Evolutionary conservation across 2,113 vertebrate species (phyloP).

Genomic region (Marcusenius ussheri): DNA sequence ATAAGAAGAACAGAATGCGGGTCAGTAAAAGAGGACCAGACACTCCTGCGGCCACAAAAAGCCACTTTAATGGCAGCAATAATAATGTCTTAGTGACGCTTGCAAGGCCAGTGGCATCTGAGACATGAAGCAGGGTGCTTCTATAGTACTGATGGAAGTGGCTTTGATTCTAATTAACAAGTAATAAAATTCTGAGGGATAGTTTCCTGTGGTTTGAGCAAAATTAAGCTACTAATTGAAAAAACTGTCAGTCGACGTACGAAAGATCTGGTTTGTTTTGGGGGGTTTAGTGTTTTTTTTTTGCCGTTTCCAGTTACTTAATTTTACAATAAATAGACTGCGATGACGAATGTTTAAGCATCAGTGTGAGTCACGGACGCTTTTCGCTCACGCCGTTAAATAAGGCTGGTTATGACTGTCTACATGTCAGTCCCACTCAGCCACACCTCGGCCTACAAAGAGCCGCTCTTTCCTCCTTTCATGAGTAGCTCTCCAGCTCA

Average conservation of each 20-base stretch:
- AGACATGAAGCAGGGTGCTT: not conserved
- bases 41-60: not conserved
- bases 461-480: not conserved
- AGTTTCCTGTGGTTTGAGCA: not conserved
- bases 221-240: not conserved
- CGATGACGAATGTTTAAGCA: not conserved
- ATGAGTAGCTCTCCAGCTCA: not conserved
- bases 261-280: not conserved
- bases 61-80: not conserved
- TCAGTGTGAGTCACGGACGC: not conserved
- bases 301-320: not conserved
- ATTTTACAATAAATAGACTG: not conserved
- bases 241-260: not conserved
- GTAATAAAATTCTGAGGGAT: not conserved
- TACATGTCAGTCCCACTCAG: not conserved
- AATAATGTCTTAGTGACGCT: not conserved
- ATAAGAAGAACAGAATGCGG: not conserved
- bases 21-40: conserved; percentile 1
- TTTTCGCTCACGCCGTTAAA: not conserved
- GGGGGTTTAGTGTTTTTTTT: not conserved
- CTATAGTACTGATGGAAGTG: not conserved
- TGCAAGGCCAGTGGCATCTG: not conserved
- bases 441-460: not conserved
- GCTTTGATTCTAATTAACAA: not conserved
- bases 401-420: not conserved